phyloP scores from a whole-genome alignment of 92 coral and sea anemone genomes.

The Zoanthus solanderi region DNA sequence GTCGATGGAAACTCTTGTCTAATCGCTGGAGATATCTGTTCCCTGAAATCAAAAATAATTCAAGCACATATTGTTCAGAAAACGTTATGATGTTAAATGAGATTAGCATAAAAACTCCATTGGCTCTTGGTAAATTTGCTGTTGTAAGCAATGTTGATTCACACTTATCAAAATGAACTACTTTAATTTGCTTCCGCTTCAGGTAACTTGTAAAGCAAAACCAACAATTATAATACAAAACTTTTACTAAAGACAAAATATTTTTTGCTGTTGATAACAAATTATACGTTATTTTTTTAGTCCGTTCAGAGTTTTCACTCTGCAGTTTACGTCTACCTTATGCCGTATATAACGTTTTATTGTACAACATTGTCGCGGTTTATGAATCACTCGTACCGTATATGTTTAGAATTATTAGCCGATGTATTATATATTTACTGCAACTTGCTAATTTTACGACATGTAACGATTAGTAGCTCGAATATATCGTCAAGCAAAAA shows the following conservation, averaged over 20 bases:
- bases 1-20: neutral
- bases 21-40: neutral
- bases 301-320: neutral
- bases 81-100: neutral
- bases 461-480: neutral
- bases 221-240: neutral
- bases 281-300: conserved; percentile 7
- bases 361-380: too few relatives aligned
- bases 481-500: neutral
- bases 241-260: neutral
- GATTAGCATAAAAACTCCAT: neutral
- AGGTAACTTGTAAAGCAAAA: neutral
- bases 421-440: too few relatives aligned
- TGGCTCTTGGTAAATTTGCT: neutral
- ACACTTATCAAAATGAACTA: neutral
- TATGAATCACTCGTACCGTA: too few relatives aligned
- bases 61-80: neutral
- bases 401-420: too few relatives aligned
- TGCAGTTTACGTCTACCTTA: neutral
- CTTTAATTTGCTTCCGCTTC: neutral
- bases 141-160: neutral
- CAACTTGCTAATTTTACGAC: too few relatives aligned
- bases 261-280: conserved; percentile 34
- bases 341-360: neutral
- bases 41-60: neutral